Evolutionary conservation across 1,140 invertebrate genomes (phyloP).

Genomic region (Hylyphantes graminicola): DNA sequence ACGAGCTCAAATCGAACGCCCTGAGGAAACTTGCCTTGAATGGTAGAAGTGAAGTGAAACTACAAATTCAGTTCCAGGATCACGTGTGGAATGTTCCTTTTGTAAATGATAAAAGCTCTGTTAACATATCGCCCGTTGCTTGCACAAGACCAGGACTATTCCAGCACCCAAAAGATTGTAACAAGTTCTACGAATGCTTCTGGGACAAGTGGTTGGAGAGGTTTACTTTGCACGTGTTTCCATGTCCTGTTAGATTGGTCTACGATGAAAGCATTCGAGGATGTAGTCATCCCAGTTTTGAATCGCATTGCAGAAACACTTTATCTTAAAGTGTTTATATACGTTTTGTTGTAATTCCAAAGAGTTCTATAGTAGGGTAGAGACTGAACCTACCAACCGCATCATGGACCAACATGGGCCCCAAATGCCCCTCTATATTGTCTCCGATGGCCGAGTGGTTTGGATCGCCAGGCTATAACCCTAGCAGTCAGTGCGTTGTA

Average conservation of each 20-base stretch:
- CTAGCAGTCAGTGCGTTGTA: no score
- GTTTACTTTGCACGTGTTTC: slow-evolving; percentile 82
- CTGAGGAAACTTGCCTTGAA: background rate
- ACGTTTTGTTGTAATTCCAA: no score
- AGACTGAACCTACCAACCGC: no score
- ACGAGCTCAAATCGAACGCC: background rate
- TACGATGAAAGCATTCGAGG: slow-evolving; percentile 81
- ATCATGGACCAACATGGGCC: no score
- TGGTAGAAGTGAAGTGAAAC: slow-evolving; percentile 24
- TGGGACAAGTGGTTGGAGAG: slow-evolving; percentile 84
- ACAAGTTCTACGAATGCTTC: slow-evolving; percentile 86
- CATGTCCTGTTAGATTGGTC: slow-evolving; percentile 81
- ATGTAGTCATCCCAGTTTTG: slow-evolving; percentile 68
- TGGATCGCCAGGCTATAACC: no score
- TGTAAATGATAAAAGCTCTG: slow-evolving; percentile 34
- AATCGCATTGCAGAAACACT: slow-evolving; percentile 28
- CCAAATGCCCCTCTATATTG: no score
- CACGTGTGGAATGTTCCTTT: slow-evolving; percentile 55
- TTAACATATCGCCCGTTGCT: slow-evolving; percentile 66
- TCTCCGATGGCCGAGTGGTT: no score
- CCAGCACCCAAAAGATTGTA: slow-evolving; percentile 83
- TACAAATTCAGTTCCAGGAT: slow-evolving; percentile 57
- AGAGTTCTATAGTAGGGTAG: no score
- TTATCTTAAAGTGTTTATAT: background rate
- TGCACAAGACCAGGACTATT: slow-evolving; percentile 84